Evolutionary conservation across 2,113 vertebrate species (phyloP), one percentile per base, ranked within the genome.

Genomic region (Crotalus tigris): DNA sequence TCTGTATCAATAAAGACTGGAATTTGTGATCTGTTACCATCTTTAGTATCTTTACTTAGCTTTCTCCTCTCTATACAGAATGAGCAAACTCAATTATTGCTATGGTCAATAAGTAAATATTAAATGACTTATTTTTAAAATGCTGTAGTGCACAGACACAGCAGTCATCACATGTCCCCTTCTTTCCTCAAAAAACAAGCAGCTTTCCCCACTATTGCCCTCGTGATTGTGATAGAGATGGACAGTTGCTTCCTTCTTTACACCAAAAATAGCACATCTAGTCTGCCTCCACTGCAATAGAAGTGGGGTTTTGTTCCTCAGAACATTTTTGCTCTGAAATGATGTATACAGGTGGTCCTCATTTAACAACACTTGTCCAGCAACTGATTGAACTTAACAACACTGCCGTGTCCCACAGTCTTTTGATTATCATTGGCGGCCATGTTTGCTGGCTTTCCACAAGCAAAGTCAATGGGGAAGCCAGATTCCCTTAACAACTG

Each of bases 1-100:
- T 17, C 29, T 87, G 86, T 29, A 39, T 17, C 26, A 53, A 87
- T 51, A n/a, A 29, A 29, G 13, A 90, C 23, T 49, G n/a, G n/a
- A 23, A 7, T 89, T 19, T 39, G n/a, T 39, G 19, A 24, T 24
- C 57, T 19, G 24, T 49, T 4, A 46, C 1, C 88, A 46, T 2
- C 10, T 0, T 85, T 90, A 23, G 3, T 0, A 59, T 54, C 0
- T 15, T 1, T 54, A 21, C 61, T 4, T 55, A 8, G 1, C 0
- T 87, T 86, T 49, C 19, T 46, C 0, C 26, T n/a, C 5, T 3
- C 11, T 11, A 26, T n/a, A 49, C n/a, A 5, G 54, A 5, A 29
- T 59, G 39, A 91, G 23, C n/a, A 23, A 55, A 93, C 54, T 0
- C 0, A 90, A 21, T 49, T 39, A 44, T 10, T 46, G 61, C 26